Conservation (phyloP, 1,140 invertebrate genomes). For the Nebria ingens region DNA sequence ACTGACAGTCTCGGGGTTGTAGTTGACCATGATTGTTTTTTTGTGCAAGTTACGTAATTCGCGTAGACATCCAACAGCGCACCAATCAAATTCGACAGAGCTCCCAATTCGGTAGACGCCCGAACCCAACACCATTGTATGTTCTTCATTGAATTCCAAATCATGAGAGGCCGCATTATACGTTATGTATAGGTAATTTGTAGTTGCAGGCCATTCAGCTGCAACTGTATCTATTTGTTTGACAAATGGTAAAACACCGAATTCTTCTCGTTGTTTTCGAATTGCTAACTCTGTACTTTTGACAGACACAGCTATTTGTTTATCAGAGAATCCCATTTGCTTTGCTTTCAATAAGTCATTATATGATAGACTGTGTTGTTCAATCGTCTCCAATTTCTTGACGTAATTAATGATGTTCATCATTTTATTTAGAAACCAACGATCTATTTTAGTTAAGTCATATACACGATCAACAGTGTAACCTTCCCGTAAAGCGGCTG, state of each 20-base stretch:
- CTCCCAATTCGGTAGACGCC: slow-evolving; percentile 98
- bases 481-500: slow-evolving; percentile 74
- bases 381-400: slow-evolving; percentile 47
- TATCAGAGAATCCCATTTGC: slow-evolving; percentile 93
- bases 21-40: slow-evolving; percentile 99
- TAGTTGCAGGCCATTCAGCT: slow-evolving; percentile 96
- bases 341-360: slow-evolving; percentile 72
- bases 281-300: slow-evolving; percentile 79
- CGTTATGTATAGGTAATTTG: slow-evolving; percentile 96
- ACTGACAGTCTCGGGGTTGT: slow-evolving; percentile 98
- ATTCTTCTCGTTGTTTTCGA: slow-evolving; percentile 60
- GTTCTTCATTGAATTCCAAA: slow-evolving; percentile 68
- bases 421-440: slow-evolving; percentile 95
- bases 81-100: slow-evolving; percentile 99
- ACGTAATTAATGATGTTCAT: slow-evolving; percentile 80
- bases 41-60: slow-evolving; percentile 76
- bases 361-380: slow-evolving; percentile 45
- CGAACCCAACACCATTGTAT: slow-evolving; percentile 83
- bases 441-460: slow-evolving; percentile 91
- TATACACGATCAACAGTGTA: slow-evolving; percentile 79
- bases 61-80: slow-evolving; percentile 90
- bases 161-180: slow-evolving; percentile 89
- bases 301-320: slow-evolving; percentile 83
- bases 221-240: slow-evolving; percentile 99
- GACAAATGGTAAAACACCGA: slow-evolving; percentile 72